phyloP scores from a whole-genome alignment of 1,140 invertebrate species.

The Scaptomyza hsui region DNA sequence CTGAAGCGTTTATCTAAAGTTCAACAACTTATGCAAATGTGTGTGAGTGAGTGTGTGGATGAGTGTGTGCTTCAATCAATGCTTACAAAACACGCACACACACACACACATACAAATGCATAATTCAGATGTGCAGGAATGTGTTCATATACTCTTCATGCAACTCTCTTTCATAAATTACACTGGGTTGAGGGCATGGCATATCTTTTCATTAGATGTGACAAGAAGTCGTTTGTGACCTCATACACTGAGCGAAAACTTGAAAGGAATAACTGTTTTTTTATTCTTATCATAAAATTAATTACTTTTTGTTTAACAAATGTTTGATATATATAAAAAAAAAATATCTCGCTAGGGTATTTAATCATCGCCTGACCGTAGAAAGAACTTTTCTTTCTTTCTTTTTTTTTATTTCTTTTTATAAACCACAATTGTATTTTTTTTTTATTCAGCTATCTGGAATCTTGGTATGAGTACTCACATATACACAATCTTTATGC shows the following conservation, averaged over 20 bases:
- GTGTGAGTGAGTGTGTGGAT: conserved; percentile 35
- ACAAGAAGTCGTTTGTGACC: neutral
- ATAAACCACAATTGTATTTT: conserved; percentile 55
- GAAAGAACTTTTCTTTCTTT: neutral
- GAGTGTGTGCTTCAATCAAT: conserved; percentile 71
- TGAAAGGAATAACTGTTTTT: neutral
- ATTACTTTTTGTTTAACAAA: neutral
- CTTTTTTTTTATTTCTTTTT: conserved; percentile 29
- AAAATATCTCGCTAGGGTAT: conserved; percentile 13
- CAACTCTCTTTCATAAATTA: conserved; percentile 4
- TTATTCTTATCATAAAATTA: neutral
- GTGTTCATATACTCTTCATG: conserved; percentile 22
- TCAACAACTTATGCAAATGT: conserved; percentile 79
- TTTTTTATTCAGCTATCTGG: conserved; percentile 48
- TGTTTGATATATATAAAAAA: neutral
- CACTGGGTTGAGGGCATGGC: neutral
- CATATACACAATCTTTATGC: conserved; percentile 27
- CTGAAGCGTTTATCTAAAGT: conserved; percentile 74
- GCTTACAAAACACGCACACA: conserved; percentile 18
- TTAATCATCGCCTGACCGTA: neutral
- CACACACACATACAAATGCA: conserved; percentile 17
- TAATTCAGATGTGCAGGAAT: conserved; percentile 66
- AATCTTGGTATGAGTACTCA: conserved; percentile 42
- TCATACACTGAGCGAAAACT: neutral
- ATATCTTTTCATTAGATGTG: neutral